Base-by-base conservation (phyloP, 1,140 invertebrate genomes). In the Papilio polytes region DNA sequence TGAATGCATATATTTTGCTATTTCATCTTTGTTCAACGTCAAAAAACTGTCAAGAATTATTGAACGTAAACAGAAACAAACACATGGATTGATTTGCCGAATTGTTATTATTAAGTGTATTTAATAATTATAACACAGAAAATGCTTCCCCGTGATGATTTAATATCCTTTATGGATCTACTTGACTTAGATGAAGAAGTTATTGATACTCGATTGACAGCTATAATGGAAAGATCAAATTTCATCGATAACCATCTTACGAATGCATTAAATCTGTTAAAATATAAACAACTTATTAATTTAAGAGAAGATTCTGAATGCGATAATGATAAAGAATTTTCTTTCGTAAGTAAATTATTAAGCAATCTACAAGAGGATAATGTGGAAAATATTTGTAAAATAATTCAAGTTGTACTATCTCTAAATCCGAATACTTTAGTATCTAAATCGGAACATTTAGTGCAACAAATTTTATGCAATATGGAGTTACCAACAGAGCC, bases 251-350 rank as follows among this genome's bases (percentile, higher is more conserved):
- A 87, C 79, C 89, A 94, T 78, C 81, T 94, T 59, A 82, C 66
- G 63, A 90, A 87, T 82, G 88, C 85, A 1, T 80, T 90, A 26
- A 84, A 88, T 78, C 82, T 94, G 56, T 80, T 94, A 20, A 81
- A 89, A 78, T 94, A 94, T 74, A 94, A 94, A 88, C 82, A 89
- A 48, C 74, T 93, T n/a, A 87, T 94, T 18, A 94, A 93, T 80
- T 78, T 83, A 18, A 86, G 89, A 80, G 93, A 94, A 82, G 79
- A 85, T 22, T 82, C 82, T 13, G 91, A 92, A 83, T 94, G 92
- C 81, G 87, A 87, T 1, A 94, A 94, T 81, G 85, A 89, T 2
- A 78, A 81, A 22, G 93, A 94, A 80, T 92, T 83, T 78, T 80
- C 84, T 8, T 94, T 94, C 82, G 63, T 89, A 6, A 87, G 82